Base-by-base conservation (phyloP, 2,797 vertebrate genomes). In the Melanotaenia trifasciata region DNA sequence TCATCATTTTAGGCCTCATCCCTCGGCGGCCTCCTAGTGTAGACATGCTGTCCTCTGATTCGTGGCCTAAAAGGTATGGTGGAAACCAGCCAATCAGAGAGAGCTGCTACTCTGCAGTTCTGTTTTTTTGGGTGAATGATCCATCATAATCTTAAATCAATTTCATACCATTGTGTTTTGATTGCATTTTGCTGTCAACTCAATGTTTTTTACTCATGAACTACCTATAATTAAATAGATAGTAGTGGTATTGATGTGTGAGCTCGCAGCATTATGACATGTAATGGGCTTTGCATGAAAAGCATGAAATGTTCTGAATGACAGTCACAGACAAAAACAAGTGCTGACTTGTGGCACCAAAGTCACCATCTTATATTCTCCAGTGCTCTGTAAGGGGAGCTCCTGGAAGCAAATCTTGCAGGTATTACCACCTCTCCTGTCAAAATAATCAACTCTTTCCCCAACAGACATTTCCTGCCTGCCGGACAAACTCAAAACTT, bases 1-100 rank as follows among this genome's bases (percentile, higher is more conserved):
- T 98, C 98, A 98, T 99, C 96, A 99, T 99, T 96, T 99, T 99
- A 92, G 98, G 97, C 90, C 98, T 97, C 96, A 99, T 97, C 85
- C 97, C 97, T 66, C 98, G 96, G 36, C 98, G 96, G 85, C 97
- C 97, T 70, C 96, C 96, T 92, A 99, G 93, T 26, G 98, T 96
- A 78, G 98, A 99, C 95, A 99, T 96, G 95, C 96, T 97, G 87
- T 99, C 98, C 92, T 99, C 98, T 67, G 97, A 98, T 83, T 99
- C 98, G 74, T 98, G 97, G 81, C 97, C 98, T 99, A 94, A 80
- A 94, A 93, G 90, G 90, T 92, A 94, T 24, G 93, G 89, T 79
- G 91, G 85, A 93, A 84, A 94, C 90, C 92, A 90, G 90, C 92
- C 92, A 92, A 91, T 95, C 89, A 95, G 92, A 93, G 72, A 84